Conservation (phyloP, 1,140 invertebrate genomes). For the Branchinecta lindahli region DNA sequence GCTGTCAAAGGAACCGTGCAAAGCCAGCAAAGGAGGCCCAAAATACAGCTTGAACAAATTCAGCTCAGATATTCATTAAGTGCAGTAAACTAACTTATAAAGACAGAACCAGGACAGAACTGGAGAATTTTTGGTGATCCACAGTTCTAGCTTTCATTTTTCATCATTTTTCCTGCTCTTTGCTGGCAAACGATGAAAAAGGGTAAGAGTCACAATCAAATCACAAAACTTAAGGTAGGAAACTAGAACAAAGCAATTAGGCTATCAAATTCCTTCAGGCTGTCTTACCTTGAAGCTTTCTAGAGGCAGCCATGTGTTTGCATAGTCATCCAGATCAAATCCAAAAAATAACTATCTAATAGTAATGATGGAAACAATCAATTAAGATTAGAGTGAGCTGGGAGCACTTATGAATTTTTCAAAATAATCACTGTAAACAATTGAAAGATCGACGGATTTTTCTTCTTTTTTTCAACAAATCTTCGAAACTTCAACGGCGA, state of each 20-base stretch:
- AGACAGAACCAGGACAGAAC: too few species aligned
- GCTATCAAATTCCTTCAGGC: not conserved
- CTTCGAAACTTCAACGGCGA: not conserved
- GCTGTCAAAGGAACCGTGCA: too few species aligned
- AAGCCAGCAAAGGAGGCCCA: too few species aligned
- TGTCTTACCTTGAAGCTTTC: not conserved
- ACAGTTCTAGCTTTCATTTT: not conserved
- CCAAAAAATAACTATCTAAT: too few species aligned
- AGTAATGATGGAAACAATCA: too few species aligned
- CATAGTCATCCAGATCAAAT: not conserved
- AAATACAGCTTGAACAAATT: too few species aligned
- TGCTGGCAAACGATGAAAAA: not conserved
- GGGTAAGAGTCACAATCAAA: not conserved
- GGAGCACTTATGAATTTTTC: not conserved
- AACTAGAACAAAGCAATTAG: not conserved
- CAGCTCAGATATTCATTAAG: too few species aligned
- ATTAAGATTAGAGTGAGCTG: too few species aligned
- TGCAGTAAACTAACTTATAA: too few species aligned
- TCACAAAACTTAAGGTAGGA: not conserved
- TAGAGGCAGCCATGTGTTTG: slow-evolving; percentile 9
- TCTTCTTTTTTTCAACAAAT: not conserved
- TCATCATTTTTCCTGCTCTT: not conserved
- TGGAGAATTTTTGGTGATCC: too few species aligned
- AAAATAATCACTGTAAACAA: not conserved
- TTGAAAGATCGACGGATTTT: not conserved